Conservation (phyloP, 1,140 invertebrate species). For the Leucophenga varia region DNA sequence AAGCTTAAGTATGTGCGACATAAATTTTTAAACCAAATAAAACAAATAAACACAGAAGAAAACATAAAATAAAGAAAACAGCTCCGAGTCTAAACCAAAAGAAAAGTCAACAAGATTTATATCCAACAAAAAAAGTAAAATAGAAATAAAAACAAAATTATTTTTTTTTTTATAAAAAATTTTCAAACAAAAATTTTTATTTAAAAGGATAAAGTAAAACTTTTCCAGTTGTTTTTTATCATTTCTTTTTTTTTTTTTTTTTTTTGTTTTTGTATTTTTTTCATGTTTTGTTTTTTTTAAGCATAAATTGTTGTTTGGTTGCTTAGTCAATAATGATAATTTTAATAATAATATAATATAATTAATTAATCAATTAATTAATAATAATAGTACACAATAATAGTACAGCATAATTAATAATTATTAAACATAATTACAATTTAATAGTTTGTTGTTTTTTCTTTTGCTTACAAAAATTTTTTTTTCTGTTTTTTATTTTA, state of each 20-base stretch:
- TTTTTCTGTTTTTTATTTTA: conserved; percentile 29
- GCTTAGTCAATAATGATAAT: conserved; percentile 42
- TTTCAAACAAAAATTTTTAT: conserved; percentile 49
- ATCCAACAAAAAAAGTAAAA: conserved; percentile 25
- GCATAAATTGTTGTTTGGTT: conserved; percentile 27
- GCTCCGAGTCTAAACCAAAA: no score
- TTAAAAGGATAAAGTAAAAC: no score
- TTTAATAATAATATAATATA: conserved; percentile 38
- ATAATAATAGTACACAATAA: conserved; percentile 39
- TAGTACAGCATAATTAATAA: conserved; percentile 50
- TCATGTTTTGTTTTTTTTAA: no score
- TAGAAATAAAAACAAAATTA: conserved; percentile 26
- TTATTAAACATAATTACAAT: conserved; percentile 41
- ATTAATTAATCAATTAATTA: conserved; percentile 31
- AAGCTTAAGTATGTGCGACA: no score
- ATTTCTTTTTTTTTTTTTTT: conserved; percentile 20
- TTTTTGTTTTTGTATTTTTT: conserved; percentile 26
- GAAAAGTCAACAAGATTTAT: no score
- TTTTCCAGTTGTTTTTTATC: no score
- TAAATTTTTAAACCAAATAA: no score
- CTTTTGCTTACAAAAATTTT: conserved; percentile 20
- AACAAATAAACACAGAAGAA: no score
- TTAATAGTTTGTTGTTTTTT: conserved; percentile 52
- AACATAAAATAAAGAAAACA: no score
- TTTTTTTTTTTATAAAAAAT: conserved; percentile 28